Conservation (phyloP, 2,113 vertebrate species). For the Chloroceryle aenea region DNA sequence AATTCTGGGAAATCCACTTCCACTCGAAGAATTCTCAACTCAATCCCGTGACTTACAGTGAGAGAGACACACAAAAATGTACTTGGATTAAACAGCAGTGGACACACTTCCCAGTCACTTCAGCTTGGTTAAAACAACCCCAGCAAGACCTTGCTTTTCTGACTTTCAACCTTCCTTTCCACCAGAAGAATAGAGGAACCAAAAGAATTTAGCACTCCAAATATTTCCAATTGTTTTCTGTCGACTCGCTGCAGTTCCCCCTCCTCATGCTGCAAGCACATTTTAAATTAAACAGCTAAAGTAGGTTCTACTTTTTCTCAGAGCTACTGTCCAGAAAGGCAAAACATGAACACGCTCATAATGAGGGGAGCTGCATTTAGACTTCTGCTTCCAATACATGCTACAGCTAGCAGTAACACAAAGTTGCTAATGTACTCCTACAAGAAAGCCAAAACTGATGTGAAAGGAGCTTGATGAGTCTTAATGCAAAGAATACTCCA, state of each 20-base stretch:
- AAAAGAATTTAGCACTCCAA: neutral
- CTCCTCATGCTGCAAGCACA: neutral
- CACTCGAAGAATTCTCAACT: neutral
- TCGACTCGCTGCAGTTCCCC: neutral
- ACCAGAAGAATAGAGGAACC: neutral
- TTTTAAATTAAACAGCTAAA: neutral
- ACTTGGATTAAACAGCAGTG: neutral
- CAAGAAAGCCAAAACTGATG: constrained; percentile 6
- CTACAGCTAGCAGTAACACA: neutral
- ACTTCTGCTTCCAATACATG: neutral
- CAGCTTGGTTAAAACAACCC: neutral
- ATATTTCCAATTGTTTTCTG: neutral
- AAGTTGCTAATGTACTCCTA: neutral
- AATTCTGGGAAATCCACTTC: neutral
- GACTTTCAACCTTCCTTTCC: neutral
- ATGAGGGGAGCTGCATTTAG: neutral
- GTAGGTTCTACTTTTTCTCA: neutral
- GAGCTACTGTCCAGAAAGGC: neutral
- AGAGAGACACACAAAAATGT: neutral
- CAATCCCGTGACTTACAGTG: neutral
- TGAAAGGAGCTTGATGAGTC: neutral
- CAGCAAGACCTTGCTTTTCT: neutral
- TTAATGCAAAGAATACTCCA: constrained; percentile 10
- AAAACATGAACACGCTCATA: neutral
- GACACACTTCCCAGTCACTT: neutral